Base-by-base conservation (phyloP, 2,113 vertebrate species). In the Caloenas nicobarica region DNA sequence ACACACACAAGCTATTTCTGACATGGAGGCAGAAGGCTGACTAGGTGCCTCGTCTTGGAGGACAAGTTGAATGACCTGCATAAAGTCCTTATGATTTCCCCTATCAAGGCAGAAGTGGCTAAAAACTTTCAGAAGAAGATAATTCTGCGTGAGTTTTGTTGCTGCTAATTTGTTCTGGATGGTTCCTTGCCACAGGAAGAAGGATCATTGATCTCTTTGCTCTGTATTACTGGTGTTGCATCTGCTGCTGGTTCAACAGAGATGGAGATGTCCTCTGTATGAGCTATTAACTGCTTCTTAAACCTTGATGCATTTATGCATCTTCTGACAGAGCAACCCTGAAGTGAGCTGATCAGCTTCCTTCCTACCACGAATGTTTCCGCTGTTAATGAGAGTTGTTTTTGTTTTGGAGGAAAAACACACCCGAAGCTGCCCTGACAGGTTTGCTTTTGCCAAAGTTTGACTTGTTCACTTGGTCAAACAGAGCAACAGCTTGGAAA, bases 1-100 rank as follows among this genome's bases (percentile, higher is more conserved):
- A 31, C 0, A 4, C 4, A 3, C 23, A 44, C 29, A 1, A 3
- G 8, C 5, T 3, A 25, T 29, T 33, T 51, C 54, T 80, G 54
- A 86, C 40, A 21, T 29, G 0, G 6, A 72, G n/a, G 40, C 46
- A 78, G 56, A 46, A 68, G 34, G 70, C 78, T 91, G 84, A 71
- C 51, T 84, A 74, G 44, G 61, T 86, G 33, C 57, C 46, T 31
- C 57, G 61, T 31, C 60, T 73, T 65, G 60, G 68, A 82, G 53
- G 40, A 73, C 46, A 46, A 81, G 13, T 6, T 36, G 36, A 82
- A 33, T 28, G 22, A 50, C 58, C n/a, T 73, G 9, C 1, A 0
- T 82, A 8, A 83, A 65, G 72, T 65, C 31, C n/a, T 74, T 54
- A 29, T 10, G 33, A 68, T 92, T 80, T 72, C 17, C 6, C 28